These are phyloP conservation scores for Strongylocentrotus purpuratus DNA, from an alignment of 35 echinoderm and acorn worm genomes.

Conservation along the genomic window DNA sequence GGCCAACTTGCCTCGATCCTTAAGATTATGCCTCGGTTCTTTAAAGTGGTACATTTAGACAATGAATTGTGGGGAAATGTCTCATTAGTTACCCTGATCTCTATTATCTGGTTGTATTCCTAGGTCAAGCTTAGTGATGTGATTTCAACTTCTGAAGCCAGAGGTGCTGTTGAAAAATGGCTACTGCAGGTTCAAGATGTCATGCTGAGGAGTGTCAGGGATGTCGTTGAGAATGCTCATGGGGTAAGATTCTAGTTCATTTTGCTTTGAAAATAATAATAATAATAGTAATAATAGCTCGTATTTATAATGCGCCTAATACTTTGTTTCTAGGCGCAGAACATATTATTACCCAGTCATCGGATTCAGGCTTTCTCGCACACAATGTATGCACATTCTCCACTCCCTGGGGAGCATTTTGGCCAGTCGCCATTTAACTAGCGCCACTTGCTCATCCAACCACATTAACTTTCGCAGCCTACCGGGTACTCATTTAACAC, in stretches of 20 bases:
- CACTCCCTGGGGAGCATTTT: no score
- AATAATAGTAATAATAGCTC: no score
- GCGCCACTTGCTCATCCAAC: no score
- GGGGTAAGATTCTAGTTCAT: slow-evolving; percentile 55
- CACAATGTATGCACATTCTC: no score
- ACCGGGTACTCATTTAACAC: no score
- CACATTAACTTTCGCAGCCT: no score
- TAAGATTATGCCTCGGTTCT: neutral
- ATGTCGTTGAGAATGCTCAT: slow-evolving; percentile 88
- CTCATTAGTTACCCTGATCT: neutral
- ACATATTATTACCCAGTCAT: no score
- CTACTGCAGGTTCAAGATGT: slow-evolving; percentile 97
- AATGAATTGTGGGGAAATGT: neutral
- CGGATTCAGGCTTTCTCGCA: no score
- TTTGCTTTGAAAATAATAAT: neutral
- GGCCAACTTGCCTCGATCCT: no score
- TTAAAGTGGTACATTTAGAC: neutral
- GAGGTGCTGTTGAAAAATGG: slow-evolving; percentile 98
- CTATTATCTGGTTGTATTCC: neutral
- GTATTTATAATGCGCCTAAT: no score
- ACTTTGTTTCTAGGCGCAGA: no score
- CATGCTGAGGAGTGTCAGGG: slow-evolving; percentile 95
- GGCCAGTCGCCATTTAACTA: no score
- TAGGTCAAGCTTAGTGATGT: slow-evolving; percentile 75
- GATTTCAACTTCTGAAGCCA: slow-evolving; percentile 89